phyloP scores from a whole-genome alignment of 2,888 invertebrate genomes.

The Cryptocheilus praepositus region DNA sequence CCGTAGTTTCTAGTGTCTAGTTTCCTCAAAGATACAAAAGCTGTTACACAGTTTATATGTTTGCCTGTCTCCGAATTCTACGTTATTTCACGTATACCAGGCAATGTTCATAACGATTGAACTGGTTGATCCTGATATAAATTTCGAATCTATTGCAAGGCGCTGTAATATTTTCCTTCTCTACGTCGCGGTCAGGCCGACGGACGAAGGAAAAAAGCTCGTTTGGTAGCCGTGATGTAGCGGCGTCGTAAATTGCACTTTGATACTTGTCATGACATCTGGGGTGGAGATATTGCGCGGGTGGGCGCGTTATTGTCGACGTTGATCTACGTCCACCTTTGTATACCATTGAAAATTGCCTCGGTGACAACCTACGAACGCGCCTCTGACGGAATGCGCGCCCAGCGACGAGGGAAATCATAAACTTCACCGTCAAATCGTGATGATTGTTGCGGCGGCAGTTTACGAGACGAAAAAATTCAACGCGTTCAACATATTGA shows the following conservation, averaged over 20 bases:
- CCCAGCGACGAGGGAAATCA: too few species aligned
- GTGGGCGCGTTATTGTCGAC: conserved; percentile 36
- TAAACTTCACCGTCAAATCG: too few species aligned
- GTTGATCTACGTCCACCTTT: conserved; percentile 37
- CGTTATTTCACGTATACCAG: too few species aligned
- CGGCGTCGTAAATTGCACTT: conserved; percentile 45
- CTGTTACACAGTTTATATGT: too few species aligned
- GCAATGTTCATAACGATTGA: conserved; percentile 24
- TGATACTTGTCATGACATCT: conserved; percentile 36
- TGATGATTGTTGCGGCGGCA: too few species aligned
- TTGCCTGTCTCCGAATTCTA: too few species aligned
- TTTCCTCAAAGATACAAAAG: too few species aligned
- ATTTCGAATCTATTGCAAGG: conserved; percentile 51
- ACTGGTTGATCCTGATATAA: conserved; percentile 57
- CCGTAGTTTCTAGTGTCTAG: conserved; percentile 4
- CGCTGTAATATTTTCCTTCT: conserved; percentile 36
- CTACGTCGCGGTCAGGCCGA: background rate
- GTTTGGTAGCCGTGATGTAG: conserved; percentile 33
- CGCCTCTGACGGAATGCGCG: too few species aligned
- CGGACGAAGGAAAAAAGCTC: conserved; percentile 22
- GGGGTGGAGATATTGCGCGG: conserved; percentile 36
- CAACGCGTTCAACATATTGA: background rate
- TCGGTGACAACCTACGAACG: background rate
- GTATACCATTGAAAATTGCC: conserved; percentile 21
- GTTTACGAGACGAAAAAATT: background rate